Base-by-base conservation (phyloP, 2,888 invertebrate genomes). In the Nymphalis c-album region DNA sequence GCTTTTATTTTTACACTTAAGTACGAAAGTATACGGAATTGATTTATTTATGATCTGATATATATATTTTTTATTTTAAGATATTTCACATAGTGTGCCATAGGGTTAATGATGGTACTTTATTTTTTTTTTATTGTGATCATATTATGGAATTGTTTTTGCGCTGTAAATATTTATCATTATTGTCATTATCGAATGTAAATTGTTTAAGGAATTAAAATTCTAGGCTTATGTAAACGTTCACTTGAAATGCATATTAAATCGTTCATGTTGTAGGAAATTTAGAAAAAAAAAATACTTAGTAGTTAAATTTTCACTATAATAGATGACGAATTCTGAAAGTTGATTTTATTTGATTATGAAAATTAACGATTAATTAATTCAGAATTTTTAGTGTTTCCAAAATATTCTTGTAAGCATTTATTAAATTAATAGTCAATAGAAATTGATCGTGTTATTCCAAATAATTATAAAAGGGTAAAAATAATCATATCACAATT, bases 211-310 rank as follows among this genome's bases (percentile, higher is more conserved):
- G 80, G 76, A 80, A 78, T 61, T 72, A 75, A 78, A 80, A 82
- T 76, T 76, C 80, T 88, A 88, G 88, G 80, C 77, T 76, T 82
- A 80, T 88, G 81, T 88, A 87, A 84, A 82, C 85, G 82, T 89
- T 87, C 85, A 86, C 76, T 80, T 82, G 71, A 82, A 80, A 75
- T 85, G 86, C 87, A 86, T 87, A 87, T 87, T 84, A 83, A 85
- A 88, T 87, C 86, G 88, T 91, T 91, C 90, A 91, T 87, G 89
- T 90, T 88, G 90, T 91, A 91, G 91, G 82, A 78, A 85, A 85
- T 77, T 85, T 88, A 88, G 86, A 73, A 55, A 65, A 65, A 80
- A 78, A 78, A 75, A 79, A 82, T 40, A 75, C 60, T 78, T 81
- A 79, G 86, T 85, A 86, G 85, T 80, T 78, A 85, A 84, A 82